Base-by-base conservation (phyloP, 2,888 invertebrate species). In the Hyposoter didymator region DNA sequence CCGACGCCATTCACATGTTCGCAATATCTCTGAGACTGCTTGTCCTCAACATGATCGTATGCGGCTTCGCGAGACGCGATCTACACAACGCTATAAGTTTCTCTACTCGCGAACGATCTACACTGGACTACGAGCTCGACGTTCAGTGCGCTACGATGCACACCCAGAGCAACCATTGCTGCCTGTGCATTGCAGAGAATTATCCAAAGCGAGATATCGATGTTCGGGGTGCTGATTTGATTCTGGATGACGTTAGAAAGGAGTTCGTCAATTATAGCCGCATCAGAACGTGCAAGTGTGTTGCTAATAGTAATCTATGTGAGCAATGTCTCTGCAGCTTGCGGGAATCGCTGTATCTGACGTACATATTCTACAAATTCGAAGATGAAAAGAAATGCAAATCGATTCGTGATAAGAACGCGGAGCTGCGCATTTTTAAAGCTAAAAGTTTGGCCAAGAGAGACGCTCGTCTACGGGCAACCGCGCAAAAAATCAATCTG, bases 101-200 rank as follows among this genome's bases (percentile, higher is more conserved):
- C 47, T 49, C 47, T 4, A 17, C n/a, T 14, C 47, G n/a, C 14
- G 47, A 49, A n/a, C 47, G n/a, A 49, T 49, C 47, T 2, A 49
- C 47, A 4, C n/a, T 49, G 17, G 47, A 49, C 47, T 49, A 49
- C n/a, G 47, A 49, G n/a, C 47, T 49, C 5, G 47, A 49, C 47
- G 47, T 49, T n/a, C 47, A 49, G n/a, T 49, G 47, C n/a, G 47
- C 47, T n/a, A 49, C 47, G 47, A 49, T 49, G n/a, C 47, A 49
- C n/a, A 49, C 47, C 47, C 47, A 49, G 17, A 49, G 47, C 47
- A 49, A 49, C n/a, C 47, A 49, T n/a, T 49, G 47, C n/a, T 49
- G 47, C n/a, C n/a, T 49, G 47, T 49, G 47, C 8, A 49, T 49
- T 4, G 47, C 47, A 49, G 47, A 49, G 17, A 49, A n/a, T n/a